Base-by-base conservation (phyloP, 2,888 invertebrate species). In the Nomada fabriciana region DNA sequence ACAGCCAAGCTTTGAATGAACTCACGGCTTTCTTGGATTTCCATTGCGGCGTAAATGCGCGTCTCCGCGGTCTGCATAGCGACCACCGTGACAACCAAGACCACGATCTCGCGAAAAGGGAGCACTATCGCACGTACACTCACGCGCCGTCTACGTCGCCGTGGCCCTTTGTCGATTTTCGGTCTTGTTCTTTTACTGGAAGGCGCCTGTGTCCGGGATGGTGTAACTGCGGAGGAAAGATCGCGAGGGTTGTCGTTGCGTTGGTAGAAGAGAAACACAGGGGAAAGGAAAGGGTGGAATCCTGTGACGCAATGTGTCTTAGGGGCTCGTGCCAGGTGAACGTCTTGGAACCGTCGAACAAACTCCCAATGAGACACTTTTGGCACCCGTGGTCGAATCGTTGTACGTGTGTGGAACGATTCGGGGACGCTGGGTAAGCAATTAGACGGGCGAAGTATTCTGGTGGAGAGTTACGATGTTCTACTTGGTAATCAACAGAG, bases 121-220 rank as follows among this genome's bases (percentile, higher is more conserved):
- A 52, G 23, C 25, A 23, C 60, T 36, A 55, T 50, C 60, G 59
- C 43, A 55, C 50, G 43, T 43, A 57, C 75, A 47, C 43, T 43
- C 36, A 20, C 53, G 59, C 50, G 42, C 52, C 25, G 23, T 42
- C 43, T 36, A 18, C 43, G n/a, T 18, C 52, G 63, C 47, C 65
- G 25, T 20, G 20, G 60, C 74, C 77, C 82, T 82, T 88, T 80
- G 84, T 86, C 89, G 86, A 87, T 89, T 89, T 89, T 87, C 83
- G 77, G 77, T 76, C 80, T 86, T 85, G 82, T 77, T 82, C 82
- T 81, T 80, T 36, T 2, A 72, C 61, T 67, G 69, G 85, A 71
- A 55, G 68, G 64, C 55, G 43, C 53, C 59, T 29, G 25, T 50
- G 50, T 55, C 67, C 23, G 18, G 20, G 43, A 69, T n/a, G 55